These are phyloP conservation scores for Onychorhynchus coronatus DNA, from an alignment of 2,113 vertebrate genomes.

Conservation along the genomic window DNA sequence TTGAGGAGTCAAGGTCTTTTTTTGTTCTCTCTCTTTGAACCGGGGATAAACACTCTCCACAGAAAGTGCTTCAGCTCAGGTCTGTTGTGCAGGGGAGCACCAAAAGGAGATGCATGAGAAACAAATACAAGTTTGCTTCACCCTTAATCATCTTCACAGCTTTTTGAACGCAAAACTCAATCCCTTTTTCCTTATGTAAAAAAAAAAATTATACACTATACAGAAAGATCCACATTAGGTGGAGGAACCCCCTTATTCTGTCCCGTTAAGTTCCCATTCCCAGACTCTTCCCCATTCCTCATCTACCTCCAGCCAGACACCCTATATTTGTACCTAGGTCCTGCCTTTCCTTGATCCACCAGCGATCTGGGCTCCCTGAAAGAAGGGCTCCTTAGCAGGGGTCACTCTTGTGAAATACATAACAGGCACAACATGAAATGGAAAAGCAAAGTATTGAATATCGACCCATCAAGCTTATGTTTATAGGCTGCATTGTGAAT, in stretches of 20 bases:
- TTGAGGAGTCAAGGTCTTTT: not conserved
- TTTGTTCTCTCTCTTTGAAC: not conserved
- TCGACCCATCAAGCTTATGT: not conserved
- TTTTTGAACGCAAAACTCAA: not conserved
- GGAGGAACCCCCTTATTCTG: not conserved
- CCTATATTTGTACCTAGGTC: not conserved
- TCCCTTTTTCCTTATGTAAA: not conserved
- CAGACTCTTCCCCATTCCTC: not conserved
- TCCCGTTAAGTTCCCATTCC: not conserved
- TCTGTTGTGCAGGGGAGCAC: not conserved
- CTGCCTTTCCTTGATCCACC: not conserved
- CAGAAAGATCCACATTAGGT: not conserved
- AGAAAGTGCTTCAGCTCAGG: not conserved
- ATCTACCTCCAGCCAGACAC: not conserved
- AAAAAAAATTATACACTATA: not conserved
- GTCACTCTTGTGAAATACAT: not conserved
- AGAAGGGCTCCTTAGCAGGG: not conserved
- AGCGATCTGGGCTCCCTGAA: rapidly evolving
- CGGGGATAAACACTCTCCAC: not conserved
- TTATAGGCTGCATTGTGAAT: not conserved
- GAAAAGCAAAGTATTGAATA: not conserved
- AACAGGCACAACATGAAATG: not conserved
- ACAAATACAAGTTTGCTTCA: not conserved
- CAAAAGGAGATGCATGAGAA: not conserved
- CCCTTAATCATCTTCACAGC: not conserved